Evolutionary conservation across 2,888 invertebrate genomes (phyloP), one percentile per base, ranked within the genome.

Genomic region (Callyntrura sp.): DNA sequence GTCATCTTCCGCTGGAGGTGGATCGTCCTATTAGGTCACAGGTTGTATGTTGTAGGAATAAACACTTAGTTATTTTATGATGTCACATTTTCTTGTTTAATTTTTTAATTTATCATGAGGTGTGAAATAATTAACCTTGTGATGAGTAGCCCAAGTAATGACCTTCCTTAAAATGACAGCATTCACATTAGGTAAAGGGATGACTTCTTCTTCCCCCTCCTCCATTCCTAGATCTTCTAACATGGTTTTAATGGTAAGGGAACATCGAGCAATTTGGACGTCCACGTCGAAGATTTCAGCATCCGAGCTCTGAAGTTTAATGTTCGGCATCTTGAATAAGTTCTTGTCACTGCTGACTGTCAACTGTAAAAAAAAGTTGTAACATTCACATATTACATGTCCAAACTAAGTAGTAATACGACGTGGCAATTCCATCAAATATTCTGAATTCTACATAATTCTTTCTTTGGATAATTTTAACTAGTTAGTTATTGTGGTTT

Each of bases 231-330:
- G 82, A 92, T 98, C 98, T 95, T 99, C 99, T 93, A 99, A 96
- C 98, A 99, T 99, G 3, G 99, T 99, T 95, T 99, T 99, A 93
- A 99, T 99, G 0, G 99, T 99, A 17, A 98, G 98, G 0, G 99
- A 99, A 95, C 98, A 98, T 95, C 98, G 98, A 70, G 99, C 99
- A 90, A 99, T 98, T 94, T 99, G 98, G 0, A 98, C 97, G 94
- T 99, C 99, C 0, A 99, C 98, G 93, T 98, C 98, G 94, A 99
- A 99, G 28, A 98, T 97, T 94, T 99, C 99, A 82, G 98, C 98
- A 95, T 99, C 99, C 0, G 98, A 98, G 91, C 98, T 98, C 95
- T 98, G 98, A 92, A 99, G 95, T 94, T 98, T 99, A 93, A 99
- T 98, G 94, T 96, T 97, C 55, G 98, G 98, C 98, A 99, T 99